Evolutionary conservation across 2,113 vertebrate species (phyloP), one percentile per base, ranked within the genome.

Genomic region (Rattus rattus): DNA sequence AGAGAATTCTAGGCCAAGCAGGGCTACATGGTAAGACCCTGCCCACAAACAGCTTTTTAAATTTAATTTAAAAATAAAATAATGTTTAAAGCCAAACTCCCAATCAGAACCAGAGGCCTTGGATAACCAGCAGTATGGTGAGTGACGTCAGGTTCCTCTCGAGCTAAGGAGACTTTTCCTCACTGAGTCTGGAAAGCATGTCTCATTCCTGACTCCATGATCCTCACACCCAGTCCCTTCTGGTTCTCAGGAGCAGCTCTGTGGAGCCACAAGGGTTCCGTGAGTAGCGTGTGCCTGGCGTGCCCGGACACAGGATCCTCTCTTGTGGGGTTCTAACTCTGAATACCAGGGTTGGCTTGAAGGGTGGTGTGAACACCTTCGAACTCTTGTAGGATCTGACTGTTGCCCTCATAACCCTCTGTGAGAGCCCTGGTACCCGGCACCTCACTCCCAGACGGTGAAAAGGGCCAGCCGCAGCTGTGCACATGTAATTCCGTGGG

Each of bases 391-490:
- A 20, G 54, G 24, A 2, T 59, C 72, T 3, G 36, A 2, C 16
- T 20, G 61, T 65, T 1, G 24, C n/a, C 19, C 56, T 14, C 5
- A 1, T 3, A 13, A 36, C 19, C 69, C 70, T 75, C 5, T 9
- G 5, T 3, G 39, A 39, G 30, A 63, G 1, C 6, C 1, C 88
- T 0, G n/a, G 17, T 6, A 1, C 84, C 84, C 80, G 8, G 19
- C 8, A 6, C 28, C 88, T 69, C 0, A 6, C 22, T 39, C 47
- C 3, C 30, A 1, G 54, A 43, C 33, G 9, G 7, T 10, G 5
- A 8, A 1, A 3, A 22, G 10, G 30, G 5, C 24, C 2, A 0
- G 6, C 19, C 13, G 7, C 72, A 1, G 2, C 69, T 43, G 39
- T 69, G 67, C 67, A 69, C 30, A 36, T 16, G 67, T 36, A 30